Evolutionary conservation across 2,113 vertebrate genomes (phyloP).

Genomic region (Mohoua ochrocephala): DNA sequence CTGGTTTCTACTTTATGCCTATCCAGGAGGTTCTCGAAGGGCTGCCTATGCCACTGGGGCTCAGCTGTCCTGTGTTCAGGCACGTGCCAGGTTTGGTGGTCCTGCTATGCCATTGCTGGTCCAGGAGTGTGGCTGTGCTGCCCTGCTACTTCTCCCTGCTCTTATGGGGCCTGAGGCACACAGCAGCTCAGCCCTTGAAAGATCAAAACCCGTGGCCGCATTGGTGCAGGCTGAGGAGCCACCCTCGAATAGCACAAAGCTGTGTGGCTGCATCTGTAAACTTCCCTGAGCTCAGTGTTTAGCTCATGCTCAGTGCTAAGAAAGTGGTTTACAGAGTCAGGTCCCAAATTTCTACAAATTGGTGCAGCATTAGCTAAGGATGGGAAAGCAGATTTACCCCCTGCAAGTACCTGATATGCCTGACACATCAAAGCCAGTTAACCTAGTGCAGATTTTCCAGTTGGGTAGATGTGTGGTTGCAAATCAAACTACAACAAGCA

Average conservation of each 20-base stretch:
- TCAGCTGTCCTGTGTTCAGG: neutral
- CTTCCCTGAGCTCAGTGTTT: neutral
- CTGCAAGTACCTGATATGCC: neutral
- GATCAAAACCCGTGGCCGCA: neutral
- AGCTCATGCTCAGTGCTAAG: neutral
- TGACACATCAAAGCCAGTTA: neutral
- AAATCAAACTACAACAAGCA: neutral
- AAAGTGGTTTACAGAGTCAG: neutral
- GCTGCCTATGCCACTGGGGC: neutral
- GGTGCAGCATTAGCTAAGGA: neutral
- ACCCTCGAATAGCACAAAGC: neutral
- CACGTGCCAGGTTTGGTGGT: neutral
- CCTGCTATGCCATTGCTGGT: neutral
- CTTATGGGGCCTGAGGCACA: neutral
- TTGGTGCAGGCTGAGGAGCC: neutral
- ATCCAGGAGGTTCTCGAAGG: accelerated
- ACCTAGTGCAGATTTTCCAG: neutral
- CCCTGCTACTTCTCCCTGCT: neutral
- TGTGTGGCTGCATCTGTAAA: neutral
- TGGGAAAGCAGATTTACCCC: neutral
- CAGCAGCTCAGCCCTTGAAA: neutral
- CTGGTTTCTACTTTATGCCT: neutral
- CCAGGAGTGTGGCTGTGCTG: neutral
- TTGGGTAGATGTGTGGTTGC: neutral
- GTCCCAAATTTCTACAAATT: neutral